phyloP scores from a whole-genome alignment of 2,113 vertebrate species.

The Microtus richardsoni region DNA sequence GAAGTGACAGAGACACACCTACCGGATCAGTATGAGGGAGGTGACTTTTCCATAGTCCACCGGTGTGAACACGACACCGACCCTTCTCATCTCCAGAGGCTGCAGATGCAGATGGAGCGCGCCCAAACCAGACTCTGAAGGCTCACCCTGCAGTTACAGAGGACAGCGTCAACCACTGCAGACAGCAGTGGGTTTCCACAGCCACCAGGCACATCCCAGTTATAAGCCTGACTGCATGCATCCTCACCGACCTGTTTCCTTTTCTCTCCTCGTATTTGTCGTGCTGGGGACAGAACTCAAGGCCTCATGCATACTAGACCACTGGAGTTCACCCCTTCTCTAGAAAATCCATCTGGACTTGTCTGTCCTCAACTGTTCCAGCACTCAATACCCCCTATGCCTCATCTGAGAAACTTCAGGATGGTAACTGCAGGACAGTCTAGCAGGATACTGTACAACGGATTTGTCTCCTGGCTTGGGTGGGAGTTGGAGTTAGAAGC shows the following conservation, averaged over 20 bases:
- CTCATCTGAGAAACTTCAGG: background rate
- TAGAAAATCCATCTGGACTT: background rate
- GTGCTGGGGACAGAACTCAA: background rate
- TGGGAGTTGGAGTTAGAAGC: background rate
- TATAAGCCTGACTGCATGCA: background rate
- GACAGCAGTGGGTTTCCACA: constrained; percentile 3
- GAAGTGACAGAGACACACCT: constrained; percentile 67
- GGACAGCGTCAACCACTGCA: background rate
- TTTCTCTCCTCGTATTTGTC: too few species aligned
- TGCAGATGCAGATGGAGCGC: constrained; percentile 90
- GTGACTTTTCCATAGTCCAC: constrained; percentile 92
- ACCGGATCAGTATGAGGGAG: constrained; percentile 95
- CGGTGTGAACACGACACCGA: constrained; percentile 94
- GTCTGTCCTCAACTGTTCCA: background rate
- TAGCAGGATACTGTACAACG: background rate
- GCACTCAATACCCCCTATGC: background rate
- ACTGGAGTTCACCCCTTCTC: too few species aligned
- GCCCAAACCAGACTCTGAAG: constrained; percentile 77
- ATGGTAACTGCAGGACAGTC: background rate
- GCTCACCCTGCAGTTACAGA: constrained; percentile 75
- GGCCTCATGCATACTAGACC: background rate
- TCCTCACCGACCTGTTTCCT: background rate
- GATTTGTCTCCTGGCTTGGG: background rate
- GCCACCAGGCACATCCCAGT: background rate
- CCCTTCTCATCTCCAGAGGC: constrained; percentile 91